A percentile compares a stretch with the other conserved stretches of the same genome.
Conservation (phyloP, 2,888 invertebrate species). For the Tenthredo livida region DNA sequence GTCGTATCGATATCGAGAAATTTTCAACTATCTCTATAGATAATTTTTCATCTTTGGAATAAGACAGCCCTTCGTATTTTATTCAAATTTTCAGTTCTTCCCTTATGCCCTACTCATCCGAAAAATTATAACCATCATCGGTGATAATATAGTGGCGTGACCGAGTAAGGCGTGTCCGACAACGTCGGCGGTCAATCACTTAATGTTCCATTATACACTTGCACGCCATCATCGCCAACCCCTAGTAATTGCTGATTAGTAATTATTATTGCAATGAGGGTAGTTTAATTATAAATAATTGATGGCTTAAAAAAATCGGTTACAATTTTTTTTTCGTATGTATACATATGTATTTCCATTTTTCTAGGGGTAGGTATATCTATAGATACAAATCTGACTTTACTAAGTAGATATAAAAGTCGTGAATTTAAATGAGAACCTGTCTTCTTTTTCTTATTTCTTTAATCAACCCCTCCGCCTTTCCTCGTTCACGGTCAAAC, state of each 20-base stretch:
- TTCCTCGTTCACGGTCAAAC: background rate
- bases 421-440: background rate
- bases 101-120: background rate
- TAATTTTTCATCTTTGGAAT: too few relatives aligned
- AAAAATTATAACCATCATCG: conserved; percentile 38
- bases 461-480: background rate
- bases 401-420: background rate
- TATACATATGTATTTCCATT: background rate
- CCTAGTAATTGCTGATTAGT: conserved; percentile 50
- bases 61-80: too few relatives aligned
- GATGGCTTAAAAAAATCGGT: background rate
- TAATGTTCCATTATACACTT: conserved; percentile 60
- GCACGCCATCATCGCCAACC: conserved; percentile 55
- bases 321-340: background rate
- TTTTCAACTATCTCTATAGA: background rate
- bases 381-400: too few relatives aligned
- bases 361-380: background rate
- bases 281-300: conserved; percentile 39
- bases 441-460: background rate
- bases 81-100: background rate
- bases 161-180: conserved; percentile 59
- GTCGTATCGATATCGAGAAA: background rate
- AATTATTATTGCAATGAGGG: conserved; percentile 36
- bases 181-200: conserved; percentile 61
- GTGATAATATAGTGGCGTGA: conserved; percentile 56